A percentile compares a stretch with the other conserved stretches of the same genome.
phyloP scores from a whole-genome alignment of 2,797 vertebrate species.

The Pipistrellus kuhlii region DNA sequence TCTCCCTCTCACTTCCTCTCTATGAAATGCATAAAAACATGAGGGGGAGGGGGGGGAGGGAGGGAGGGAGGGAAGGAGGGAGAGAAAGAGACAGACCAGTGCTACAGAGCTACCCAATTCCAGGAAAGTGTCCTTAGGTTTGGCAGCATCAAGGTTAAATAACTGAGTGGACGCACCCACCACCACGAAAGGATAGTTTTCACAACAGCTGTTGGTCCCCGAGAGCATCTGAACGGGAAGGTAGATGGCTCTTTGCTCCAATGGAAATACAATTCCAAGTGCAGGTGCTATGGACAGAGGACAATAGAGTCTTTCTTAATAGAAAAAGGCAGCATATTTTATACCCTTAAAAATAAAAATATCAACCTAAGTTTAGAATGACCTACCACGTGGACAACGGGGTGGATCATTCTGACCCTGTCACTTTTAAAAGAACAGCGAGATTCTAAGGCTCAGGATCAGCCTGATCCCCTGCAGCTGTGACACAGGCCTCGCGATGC shows the following conservation, averaged over 20 bases:
- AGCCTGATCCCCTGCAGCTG: not conserved
- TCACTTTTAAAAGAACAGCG: constrained; percentile 36
- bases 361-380: not conserved
- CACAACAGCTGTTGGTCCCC: not conserved
- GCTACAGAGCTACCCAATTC: not conserved
- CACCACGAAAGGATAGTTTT: not conserved
- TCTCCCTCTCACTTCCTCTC: no score
- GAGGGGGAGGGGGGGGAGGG: no score
- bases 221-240: not conserved
- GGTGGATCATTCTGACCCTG: not conserved
- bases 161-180: not conserved
- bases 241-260: not conserved
- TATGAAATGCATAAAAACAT: no score
- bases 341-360: constrained; percentile 48
- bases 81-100: no score
- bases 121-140: not conserved
- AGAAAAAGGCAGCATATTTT: constrained; percentile 39
- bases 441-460: not conserved
- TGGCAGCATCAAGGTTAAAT: not conserved
- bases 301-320: not conserved
- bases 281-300: not conserved
- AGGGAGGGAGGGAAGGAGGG: no score
- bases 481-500: not conserved
- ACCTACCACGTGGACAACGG: constrained; percentile 16
- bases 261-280: not conserved